Conservation (phyloP, 2,888 invertebrate species). For the Melieria crassipennis region DNA sequence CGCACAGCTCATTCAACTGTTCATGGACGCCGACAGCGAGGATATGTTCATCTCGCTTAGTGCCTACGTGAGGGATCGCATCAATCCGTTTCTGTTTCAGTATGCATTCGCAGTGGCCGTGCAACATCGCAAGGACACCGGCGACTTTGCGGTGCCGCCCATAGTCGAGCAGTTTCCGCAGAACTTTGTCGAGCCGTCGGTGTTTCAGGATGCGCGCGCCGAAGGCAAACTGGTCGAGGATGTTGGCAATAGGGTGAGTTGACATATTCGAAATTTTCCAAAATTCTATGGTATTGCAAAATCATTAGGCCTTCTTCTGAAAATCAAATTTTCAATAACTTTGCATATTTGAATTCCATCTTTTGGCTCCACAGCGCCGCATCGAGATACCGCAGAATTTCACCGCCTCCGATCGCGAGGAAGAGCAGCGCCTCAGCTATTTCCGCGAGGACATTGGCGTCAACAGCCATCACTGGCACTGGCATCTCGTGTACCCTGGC, state of each 20-base stretch:
- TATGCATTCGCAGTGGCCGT: slow-evolving; percentile 81
- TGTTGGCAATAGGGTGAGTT: slow-evolving; percentile 65
- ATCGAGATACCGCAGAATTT: slow-evolving; percentile 78
- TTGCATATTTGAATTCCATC: background rate
- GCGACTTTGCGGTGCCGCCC: slow-evolving; percentile 75
- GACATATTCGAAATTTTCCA: background rate
- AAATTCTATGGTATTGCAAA: too few relatives aligned
- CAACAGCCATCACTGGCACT: slow-evolving; percentile 92
- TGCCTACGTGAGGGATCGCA: slow-evolving; percentile 72
- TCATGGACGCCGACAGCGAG: slow-evolving; percentile 71
- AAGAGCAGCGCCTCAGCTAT: slow-evolving; percentile 83
- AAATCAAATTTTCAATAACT: background rate
- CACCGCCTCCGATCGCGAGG: slow-evolving; percentile 78
- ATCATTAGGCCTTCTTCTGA: background rate
- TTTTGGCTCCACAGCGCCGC: slow-evolving; percentile 50
- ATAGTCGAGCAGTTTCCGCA: slow-evolving; percentile 83
- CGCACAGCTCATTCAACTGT: slow-evolving; percentile 74
- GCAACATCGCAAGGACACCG: slow-evolving; percentile 69
- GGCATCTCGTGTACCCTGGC: slow-evolving; percentile 88
- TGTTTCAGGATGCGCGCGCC: slow-evolving; percentile 76
- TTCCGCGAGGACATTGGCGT: slow-evolving; percentile 87
- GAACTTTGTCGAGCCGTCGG: slow-evolving; percentile 81
- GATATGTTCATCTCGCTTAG: slow-evolving; percentile 76
- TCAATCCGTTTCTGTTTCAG: slow-evolving; percentile 84
- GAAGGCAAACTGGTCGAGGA: slow-evolving; percentile 72